phyloP scores from a whole-genome alignment of 2,888 invertebrate genomes.

The Caenorhabditis sp. region DNA sequence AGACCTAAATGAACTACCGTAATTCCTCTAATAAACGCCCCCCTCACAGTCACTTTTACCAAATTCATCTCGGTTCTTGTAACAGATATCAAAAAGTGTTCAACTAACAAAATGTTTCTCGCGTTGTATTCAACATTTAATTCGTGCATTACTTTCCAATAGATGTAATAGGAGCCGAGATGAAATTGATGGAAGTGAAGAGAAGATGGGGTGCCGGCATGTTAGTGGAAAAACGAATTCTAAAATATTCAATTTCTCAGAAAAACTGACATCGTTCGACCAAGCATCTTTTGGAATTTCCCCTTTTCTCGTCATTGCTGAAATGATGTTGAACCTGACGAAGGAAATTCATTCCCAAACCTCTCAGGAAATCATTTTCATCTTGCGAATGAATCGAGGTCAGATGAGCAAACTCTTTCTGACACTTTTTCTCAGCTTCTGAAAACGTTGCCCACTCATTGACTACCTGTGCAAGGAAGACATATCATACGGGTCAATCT shows the following conservation, averaged over 20 bases:
- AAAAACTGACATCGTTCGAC: slow-evolving; percentile 1
- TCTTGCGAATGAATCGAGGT: slow-evolving; percentile 4
- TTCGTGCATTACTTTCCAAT: too few species aligned
- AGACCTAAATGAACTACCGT: slow-evolving; percentile 1
- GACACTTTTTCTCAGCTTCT: slow-evolving; percentile 10
- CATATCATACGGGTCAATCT: background rate
- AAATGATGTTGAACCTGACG: background rate
- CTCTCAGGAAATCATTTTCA: slow-evolving; percentile 1
- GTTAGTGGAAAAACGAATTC: too few species aligned
- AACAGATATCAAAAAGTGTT: too few species aligned
- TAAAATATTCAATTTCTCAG: background rate
- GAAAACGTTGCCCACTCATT: background rate
- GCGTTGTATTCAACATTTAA: too few species aligned
- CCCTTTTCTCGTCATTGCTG: background rate
- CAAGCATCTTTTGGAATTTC: background rate
- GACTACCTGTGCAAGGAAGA: background rate
- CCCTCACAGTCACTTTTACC: too few species aligned
- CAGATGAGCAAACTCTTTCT: background rate
- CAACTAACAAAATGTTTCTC: too few species aligned
- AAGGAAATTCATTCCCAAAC: too few species aligned
- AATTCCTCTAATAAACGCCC: too few species aligned
- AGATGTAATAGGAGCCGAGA: too few species aligned
- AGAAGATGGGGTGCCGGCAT: too few species aligned
- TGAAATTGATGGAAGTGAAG: too few species aligned
- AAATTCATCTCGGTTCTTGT: too few species aligned